These are phyloP conservation scores for Netelia melanura DNA, from an alignment of 2,888 invertebrate species.

Conservation along the genomic window DNA sequence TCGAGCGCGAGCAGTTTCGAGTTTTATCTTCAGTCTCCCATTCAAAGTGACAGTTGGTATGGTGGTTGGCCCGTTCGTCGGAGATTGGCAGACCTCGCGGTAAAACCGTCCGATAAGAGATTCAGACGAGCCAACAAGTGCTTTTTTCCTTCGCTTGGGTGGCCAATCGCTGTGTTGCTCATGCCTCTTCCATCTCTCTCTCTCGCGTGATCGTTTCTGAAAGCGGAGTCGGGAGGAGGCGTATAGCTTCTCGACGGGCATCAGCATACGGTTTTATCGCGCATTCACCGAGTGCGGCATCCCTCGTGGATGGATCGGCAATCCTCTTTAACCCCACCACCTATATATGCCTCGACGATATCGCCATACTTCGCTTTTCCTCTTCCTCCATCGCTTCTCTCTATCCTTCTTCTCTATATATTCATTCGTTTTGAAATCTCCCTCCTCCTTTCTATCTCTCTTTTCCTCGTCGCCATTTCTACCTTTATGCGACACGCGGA, in stretches of 20 bases:
- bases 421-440: slow-evolving; percentile 51
- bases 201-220: slow-evolving; percentile 39
- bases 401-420: slow-evolving; percentile 48
- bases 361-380: slow-evolving; percentile 55
- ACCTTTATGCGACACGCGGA: slow-evolving; percentile 30
- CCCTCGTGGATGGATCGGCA: slow-evolving; percentile 82
- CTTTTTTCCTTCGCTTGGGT: not conserved
- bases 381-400: slow-evolving; percentile 24
- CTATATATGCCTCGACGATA: slow-evolving; percentile 59
- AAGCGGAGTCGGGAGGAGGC: slow-evolving; percentile 29
- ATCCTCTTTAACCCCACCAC: slow-evolving; percentile 81
- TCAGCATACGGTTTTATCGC: slow-evolving; percentile 79
- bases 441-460: slow-evolving; percentile 9
- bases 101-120: not conserved
- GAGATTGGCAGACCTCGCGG: not conserved
- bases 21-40: slow-evolving; percentile 54
- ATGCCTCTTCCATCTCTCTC: slow-evolving; percentile 3
- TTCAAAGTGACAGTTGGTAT: slow-evolving; percentile 3
- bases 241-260: slow-evolving; percentile 74
- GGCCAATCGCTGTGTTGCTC: slow-evolving; percentile 7
- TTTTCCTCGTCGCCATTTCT: slow-evolving; percentile 9
- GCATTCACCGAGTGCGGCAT: slow-evolving; percentile 80
- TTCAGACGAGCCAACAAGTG: slow-evolving; percentile 11
- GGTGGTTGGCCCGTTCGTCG: not conserved
- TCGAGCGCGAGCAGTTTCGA: slow-evolving; percentile 33